Evolutionary conservation across 2,113 vertebrate genomes (phyloP).

Genomic region (Poicephalus meyeri): DNA sequence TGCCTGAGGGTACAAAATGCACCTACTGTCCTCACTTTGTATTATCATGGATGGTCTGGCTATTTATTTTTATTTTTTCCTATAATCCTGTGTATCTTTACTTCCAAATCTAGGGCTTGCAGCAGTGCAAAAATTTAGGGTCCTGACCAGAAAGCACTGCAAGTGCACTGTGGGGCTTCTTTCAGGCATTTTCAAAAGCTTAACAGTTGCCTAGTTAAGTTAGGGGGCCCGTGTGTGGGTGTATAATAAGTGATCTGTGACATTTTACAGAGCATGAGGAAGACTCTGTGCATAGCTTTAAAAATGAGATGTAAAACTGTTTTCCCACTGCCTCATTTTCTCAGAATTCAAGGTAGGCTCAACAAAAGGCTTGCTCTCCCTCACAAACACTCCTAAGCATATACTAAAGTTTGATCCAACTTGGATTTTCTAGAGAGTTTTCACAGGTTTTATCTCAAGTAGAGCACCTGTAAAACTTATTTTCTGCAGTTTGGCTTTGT

Average conservation of each 20-base stretch:
- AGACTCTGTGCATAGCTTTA: background rate
- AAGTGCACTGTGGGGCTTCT: accelerated
- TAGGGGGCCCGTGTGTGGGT: background rate
- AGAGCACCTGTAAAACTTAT: background rate
- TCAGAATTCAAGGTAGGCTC: background rate
- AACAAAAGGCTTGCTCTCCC: background rate
- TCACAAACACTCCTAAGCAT: background rate
- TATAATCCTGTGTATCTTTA: background rate
- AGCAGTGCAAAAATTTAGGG: background rate
- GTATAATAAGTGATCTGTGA: background rate
- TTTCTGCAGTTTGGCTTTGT: background rate
- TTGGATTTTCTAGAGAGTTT: background rate
- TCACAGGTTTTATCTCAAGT: background rate
- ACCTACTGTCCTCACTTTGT: background rate
- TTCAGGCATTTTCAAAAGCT: background rate
- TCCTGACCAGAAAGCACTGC: background rate
- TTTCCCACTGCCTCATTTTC: background rate
- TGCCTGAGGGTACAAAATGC: background rate
- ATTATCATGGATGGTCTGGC: background rate
- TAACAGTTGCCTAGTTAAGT: background rate
- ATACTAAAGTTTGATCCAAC: background rate
- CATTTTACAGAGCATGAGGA: background rate
- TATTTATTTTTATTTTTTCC: background rate
- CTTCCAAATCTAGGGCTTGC: background rate
- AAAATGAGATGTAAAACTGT: background rate